Evolutionary conservation across 2,113 vertebrate species (phyloP).

Genomic region (Sebastes schlegelii): DNA sequence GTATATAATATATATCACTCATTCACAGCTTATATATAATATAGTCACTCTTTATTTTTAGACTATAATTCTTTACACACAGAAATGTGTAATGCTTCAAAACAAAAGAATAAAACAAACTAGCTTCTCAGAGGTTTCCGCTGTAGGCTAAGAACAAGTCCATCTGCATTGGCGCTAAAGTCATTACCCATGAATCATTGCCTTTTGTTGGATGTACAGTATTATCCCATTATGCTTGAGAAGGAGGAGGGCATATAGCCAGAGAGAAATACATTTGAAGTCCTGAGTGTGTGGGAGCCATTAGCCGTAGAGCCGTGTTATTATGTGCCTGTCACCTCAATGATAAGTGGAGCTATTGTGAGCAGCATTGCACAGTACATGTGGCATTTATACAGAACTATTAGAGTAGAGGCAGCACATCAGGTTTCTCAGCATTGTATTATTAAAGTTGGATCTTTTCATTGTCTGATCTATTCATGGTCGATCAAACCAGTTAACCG

Average conservation of each 20-base stretch:
- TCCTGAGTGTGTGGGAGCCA: slow-evolving; percentile 73
- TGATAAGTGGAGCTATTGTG: slow-evolving; percentile 73
- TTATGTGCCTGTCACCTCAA: slow-evolving; percentile 75
- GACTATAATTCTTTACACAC: too few relatives aligned
- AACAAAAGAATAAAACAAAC: slow-evolving; percentile 16
- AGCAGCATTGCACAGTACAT: slow-evolving; percentile 52
- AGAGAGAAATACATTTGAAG: slow-evolving; percentile 67
- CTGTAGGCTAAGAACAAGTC: slow-evolving; percentile 23
- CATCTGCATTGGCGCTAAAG: neutral
- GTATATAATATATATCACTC: too few relatives aligned
- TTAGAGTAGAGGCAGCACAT: slow-evolving; percentile 49
- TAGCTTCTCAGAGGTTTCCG: slow-evolving; percentile 6
- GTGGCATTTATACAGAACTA: slow-evolving; percentile 51
- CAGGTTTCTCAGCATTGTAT: slow-evolving; percentile 22
- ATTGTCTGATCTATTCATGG: neutral
- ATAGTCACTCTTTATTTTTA: too few relatives aligned
- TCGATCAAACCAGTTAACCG: neutral
- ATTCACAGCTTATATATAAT: too few relatives aligned
- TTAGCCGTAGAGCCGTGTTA: slow-evolving; percentile 69
- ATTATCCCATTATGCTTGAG: slow-evolving; percentile 59
- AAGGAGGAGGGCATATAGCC: slow-evolving; percentile 49
- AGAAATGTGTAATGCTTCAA: neutral
- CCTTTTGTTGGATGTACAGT: slow-evolving; percentile 41
- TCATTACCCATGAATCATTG: slow-evolving; percentile 55
- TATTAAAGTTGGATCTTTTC: slow-evolving; percentile 45